A percentile compares a stretch with the other conserved stretches of the same genome.
Conservation (phyloP, 1,140 invertebrate species). For the Microplitis demolitor region DNA sequence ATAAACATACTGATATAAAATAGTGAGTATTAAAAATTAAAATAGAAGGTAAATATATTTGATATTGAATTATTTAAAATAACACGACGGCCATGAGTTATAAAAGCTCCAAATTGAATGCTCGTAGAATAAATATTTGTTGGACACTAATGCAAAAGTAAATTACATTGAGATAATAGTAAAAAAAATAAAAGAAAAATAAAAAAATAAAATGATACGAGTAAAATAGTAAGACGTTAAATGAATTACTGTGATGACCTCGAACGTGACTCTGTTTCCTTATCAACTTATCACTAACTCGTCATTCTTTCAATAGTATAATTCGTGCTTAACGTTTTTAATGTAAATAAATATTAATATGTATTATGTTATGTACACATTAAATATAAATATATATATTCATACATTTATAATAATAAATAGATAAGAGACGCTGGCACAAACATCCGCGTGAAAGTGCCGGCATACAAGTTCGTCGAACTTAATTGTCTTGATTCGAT, state of each 20-base stretch:
- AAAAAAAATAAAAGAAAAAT: background rate
- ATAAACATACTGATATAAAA: too few species aligned
- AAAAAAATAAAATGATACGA: background rate
- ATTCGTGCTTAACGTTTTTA: too few species aligned
- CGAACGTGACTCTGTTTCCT: background rate
- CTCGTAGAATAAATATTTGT: background rate
- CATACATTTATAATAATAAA: background rate
- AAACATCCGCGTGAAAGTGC: background rate
- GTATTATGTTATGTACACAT: background rate
- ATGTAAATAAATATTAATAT: background rate
- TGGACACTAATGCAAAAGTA: background rate
- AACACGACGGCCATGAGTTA: too few species aligned
- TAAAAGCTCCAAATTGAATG: too few species aligned
- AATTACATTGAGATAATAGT: background rate
- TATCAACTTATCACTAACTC: background rate
- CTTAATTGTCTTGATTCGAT: constrained; percentile 19
- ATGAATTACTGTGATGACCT: constrained; percentile 13
- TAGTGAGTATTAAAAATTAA: too few species aligned
- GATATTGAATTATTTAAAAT: too few species aligned
- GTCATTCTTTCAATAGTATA: background rate
- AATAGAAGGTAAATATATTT: too few species aligned
- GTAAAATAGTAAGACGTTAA: background rate
- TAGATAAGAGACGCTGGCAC: background rate
- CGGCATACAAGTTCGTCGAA: constrained; percentile 7
- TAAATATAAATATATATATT: background rate